phyloP scores from a whole-genome alignment of 2,797 vertebrate genomes.

The Artibeus lituratus region DNA sequence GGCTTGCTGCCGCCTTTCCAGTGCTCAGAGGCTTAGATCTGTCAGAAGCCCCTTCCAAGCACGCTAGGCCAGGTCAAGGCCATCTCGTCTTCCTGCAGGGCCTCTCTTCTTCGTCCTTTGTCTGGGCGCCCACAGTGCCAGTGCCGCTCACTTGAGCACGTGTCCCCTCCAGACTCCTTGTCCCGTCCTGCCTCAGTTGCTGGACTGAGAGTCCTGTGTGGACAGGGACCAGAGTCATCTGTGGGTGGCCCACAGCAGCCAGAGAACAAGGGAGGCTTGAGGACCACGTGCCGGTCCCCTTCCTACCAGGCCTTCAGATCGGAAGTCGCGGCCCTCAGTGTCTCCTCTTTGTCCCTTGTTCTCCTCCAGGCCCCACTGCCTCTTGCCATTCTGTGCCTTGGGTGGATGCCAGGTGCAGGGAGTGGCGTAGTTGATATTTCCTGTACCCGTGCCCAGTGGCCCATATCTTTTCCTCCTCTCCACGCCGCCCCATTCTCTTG shows the following conservation, averaged over 20 bases:
- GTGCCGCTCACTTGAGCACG: accelerated
- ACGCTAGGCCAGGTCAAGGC: accelerated
- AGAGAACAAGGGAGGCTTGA: neutral
- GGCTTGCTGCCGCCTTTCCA: neutral
- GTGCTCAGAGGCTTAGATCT: neutral
- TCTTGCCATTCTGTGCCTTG: neutral
- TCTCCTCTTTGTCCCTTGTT: neutral
- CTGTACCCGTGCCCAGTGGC: neutral
- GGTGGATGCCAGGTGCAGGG: neutral
- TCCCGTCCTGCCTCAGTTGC: neutral
- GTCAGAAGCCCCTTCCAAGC: neutral
- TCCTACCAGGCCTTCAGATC: too few species aligned
- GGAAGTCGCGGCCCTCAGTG: neutral
- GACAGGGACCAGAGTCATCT: too few species aligned
- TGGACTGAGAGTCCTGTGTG: neutral
- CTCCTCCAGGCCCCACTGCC: neutral
- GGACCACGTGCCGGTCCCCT: neutral
- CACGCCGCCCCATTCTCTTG: neutral
- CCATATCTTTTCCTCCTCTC: neutral
- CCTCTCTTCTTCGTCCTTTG: neutral
- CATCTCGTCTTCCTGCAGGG: neutral
- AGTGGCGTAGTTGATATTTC: neutral
- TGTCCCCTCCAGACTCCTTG: neutral
- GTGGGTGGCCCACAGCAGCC: neutral
- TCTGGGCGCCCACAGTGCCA: neutral